Conservation (phyloP, 2,888 invertebrate genomes). For the Cremastinae sp. region DNA sequence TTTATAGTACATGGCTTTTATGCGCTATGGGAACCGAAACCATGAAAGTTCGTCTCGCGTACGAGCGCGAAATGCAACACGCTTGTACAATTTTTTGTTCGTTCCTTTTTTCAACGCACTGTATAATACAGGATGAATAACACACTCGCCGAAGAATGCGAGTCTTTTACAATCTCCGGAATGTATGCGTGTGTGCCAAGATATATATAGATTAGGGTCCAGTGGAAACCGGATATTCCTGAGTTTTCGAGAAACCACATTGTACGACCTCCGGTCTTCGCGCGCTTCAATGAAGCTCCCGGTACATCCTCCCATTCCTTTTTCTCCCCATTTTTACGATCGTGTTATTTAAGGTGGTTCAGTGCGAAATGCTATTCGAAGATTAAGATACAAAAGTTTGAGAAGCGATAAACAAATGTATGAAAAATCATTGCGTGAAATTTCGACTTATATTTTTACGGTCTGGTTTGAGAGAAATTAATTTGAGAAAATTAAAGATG, state of each 20-base stretch:
- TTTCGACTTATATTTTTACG: no score
- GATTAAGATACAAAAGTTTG: no score
- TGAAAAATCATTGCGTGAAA: no score
- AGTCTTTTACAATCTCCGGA: constrained; percentile 9
- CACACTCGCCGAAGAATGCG: constrained; percentile 46
- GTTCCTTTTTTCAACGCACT: constrained; percentile 18
- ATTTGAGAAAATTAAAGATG: no score
- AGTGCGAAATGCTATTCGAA: no score
- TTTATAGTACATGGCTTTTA: constrained; percentile 4
- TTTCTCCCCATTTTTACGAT: constrained; percentile 25
- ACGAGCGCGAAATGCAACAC: constrained; percentile 61
- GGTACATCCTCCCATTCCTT: constrained; percentile 23
- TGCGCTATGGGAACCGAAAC: constrained; percentile 69
- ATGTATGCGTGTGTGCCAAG: background rate
- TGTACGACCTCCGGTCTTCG: constrained; percentile 47
- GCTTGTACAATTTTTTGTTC: constrained; percentile 37
- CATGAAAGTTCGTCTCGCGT: constrained; percentile 65
- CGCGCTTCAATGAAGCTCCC: constrained; percentile 33
- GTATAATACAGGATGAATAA: constrained; percentile 46
- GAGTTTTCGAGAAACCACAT: constrained; percentile 58
- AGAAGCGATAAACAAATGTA: no score
- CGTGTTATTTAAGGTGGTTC: background rate
- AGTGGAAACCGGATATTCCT: constrained; percentile 75
- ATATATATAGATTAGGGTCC: constrained; percentile 66
- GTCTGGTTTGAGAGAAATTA: no score